phyloP scores from a whole-genome alignment of 1,140 invertebrate species.

The Drosophila pectinifera region DNA sequence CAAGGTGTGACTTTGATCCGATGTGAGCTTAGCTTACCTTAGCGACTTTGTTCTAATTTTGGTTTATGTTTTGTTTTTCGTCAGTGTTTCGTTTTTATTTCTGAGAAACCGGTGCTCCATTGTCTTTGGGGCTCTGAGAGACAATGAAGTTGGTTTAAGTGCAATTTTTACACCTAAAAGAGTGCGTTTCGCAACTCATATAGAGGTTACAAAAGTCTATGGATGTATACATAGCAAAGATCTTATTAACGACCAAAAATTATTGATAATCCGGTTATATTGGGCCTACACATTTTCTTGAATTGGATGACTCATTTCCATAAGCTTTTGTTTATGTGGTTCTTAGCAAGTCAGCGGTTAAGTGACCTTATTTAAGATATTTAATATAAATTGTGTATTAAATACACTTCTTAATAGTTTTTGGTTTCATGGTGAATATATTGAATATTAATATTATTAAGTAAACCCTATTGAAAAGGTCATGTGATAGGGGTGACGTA shows the following conservation, averaged over 20 bases:
- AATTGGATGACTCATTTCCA: neutral
- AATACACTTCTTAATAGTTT: too few relatives aligned
- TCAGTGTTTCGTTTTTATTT: slow-evolving; percentile 42
- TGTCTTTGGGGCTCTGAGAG: slow-evolving; percentile 41
- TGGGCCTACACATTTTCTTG: neutral
- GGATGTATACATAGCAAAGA: too few relatives aligned
- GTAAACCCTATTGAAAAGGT: too few relatives aligned
- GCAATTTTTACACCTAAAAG: slow-evolving; percentile 41
- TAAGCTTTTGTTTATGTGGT: neutral
- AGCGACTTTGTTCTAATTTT: slow-evolving; percentile 67
- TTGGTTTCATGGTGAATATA: too few relatives aligned
- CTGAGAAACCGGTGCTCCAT: slow-evolving; percentile 69
- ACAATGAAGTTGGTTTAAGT: slow-evolving; percentile 40
- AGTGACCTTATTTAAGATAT: slow-evolving; percentile 19
- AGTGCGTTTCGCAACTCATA: slow-evolving; percentile 22
- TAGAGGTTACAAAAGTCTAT: slow-evolving; percentile 1
- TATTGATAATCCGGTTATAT: neutral
- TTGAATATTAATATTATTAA: too few relatives aligned
- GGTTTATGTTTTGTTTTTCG: slow-evolving; percentile 27
- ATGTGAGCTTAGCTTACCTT: slow-evolving; percentile 31
- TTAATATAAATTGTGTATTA: neutral
- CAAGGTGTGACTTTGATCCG: slow-evolving; percentile 70
- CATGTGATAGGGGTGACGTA: too few relatives aligned
- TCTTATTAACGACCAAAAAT: neutral
- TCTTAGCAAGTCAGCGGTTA: neutral